Conservation (phyloP, 2,113 vertebrate genomes). For the Thalassarche chlororhynchos region DNA sequence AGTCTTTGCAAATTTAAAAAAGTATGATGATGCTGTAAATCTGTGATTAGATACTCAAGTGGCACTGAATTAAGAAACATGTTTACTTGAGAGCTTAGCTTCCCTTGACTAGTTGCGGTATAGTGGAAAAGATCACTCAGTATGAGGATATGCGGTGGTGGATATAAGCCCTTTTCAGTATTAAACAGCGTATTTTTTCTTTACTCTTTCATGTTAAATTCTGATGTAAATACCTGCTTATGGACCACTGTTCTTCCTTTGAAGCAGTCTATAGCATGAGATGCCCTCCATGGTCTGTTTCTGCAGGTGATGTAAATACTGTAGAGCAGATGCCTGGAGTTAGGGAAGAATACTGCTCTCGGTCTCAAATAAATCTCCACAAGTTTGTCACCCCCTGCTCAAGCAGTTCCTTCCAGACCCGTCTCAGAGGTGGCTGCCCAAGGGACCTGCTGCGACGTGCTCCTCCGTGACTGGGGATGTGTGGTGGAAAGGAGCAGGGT, state of each 20-base stretch:
- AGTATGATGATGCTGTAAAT: not conserved
- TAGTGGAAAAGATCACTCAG: not conserved
- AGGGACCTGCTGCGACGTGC: accelerated
- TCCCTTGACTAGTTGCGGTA: not conserved
- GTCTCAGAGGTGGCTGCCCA: accelerated
- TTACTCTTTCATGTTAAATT: not conserved
- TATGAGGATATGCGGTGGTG: accelerated
- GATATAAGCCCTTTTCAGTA: not conserved
- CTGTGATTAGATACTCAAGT: not conserved
- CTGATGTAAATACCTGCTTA: not conserved
- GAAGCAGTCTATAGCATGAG: not conserved
- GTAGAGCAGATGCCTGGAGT: not conserved
- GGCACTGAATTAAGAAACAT: not conserved
- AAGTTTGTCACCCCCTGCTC: not conserved
- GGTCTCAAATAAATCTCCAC: not conserved
- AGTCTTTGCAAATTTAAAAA: not conserved
- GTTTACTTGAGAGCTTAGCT: not conserved
- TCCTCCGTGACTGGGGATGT: accelerated
- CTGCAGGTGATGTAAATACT: not conserved
- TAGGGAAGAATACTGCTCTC: not conserved
- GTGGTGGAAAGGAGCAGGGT: not conserved
- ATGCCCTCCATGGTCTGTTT: not conserved
- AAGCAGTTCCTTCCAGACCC: not conserved
- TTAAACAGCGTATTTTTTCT: not conserved
- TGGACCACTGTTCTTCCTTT: not conserved